Evolutionary conservation across 2,888 invertebrate species (phyloP), one percentile per base, ranked within the genome.

Genomic region (Melipona beecheii): DNA sequence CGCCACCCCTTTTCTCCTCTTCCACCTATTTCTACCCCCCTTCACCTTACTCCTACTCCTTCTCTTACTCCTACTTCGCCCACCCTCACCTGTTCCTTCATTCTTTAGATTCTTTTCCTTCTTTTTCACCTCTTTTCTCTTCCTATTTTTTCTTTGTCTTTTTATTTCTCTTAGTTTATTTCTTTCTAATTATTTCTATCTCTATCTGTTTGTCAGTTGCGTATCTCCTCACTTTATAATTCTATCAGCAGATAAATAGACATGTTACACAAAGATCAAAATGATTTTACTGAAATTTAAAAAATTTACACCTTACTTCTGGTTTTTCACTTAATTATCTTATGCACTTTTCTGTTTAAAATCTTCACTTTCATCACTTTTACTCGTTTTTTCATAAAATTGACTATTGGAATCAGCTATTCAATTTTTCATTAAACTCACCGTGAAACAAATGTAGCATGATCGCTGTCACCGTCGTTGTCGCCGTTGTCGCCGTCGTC

Each of bases 11-110:
- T 58, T 66, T 68, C 52, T 78, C 81, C 69, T 58, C 58, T 36
- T 64, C 65, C 36, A 24, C 82, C 85, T 84, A 52, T 19, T 60
- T 27, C 27, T 27, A 27, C 27, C 1, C 27, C 27, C 27, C 27
- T 27, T 27, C 27, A 27, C 27, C 27, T 27, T 15, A 13, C 56
- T 15, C 56, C 5, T 17, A 60, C 24, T 60, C 9, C 27, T 60
- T 27, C 60, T 60, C 60, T 27, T 60, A 78, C 66, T 75, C 50
- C 84, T 71, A 65, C 68, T 73, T 65, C 76, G 72, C 69, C 77
- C 54, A 62, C 43, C 27, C 69, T 73, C 24, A 17, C 74, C 50
- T 74, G 89, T 90, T 90, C 90, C 89, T 88, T 85, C 90, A 49
- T 71, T 84, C 74, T 74, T 72, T n/a, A 65, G 66, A 58, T 58